These are phyloP conservation scores for Clarias macrocephalus DNA, from an alignment of 2,113 vertebrate genomes.

Conservation along the genomic window DNA sequence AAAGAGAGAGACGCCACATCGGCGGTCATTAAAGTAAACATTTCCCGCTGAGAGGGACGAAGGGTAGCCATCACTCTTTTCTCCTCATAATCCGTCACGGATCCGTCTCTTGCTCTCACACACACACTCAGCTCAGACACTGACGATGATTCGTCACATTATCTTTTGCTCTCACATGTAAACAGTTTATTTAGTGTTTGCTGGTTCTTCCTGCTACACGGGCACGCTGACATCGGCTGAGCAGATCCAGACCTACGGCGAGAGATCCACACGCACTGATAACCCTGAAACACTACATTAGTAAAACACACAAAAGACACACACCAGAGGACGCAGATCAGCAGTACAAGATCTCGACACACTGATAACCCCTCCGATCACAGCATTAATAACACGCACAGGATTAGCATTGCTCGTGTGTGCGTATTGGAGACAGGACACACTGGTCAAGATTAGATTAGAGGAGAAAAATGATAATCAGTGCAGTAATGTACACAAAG, in stretches of 20 bases:
- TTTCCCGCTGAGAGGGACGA: constrained; percentile 84
- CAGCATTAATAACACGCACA: constrained; percentile 70
- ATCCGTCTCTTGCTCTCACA: constrained; percentile 81
- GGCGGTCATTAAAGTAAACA: constrained; percentile 89
- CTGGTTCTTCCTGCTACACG: constrained; percentile 95
- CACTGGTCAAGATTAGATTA: constrained; percentile 56
- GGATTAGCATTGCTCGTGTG: constrained; percentile 50
- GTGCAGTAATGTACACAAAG: constrained; percentile 28
- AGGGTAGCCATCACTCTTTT: constrained; percentile 86
- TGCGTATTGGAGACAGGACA: constrained; percentile 61
- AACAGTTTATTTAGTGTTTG: constrained; percentile 99
- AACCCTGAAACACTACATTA: constrained; percentile 83
- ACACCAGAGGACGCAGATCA: not conserved
- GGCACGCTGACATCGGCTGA: constrained; percentile 94
- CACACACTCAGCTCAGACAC: constrained; percentile 22
- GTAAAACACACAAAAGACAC: constrained; percentile 9
- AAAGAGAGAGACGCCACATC: constrained; percentile 62
- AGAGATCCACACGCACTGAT: constrained; percentile 90
- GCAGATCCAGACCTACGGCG: constrained; percentile 83
- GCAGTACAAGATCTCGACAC: constrained; percentile 80
- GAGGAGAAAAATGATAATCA: constrained; percentile 38
- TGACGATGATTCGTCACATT: constrained; percentile 80
- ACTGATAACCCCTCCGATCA: constrained; percentile 86
- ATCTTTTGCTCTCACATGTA: constrained; percentile 89
- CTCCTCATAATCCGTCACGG: constrained; percentile 85